Percentiles rank a stretch among this genome's conserved stretches.
Evolutionary conservation across 35 echinoderm and acorn worm genomes (phyloP).

Genomic region (Heliocidaris erythrogramma): DNA sequence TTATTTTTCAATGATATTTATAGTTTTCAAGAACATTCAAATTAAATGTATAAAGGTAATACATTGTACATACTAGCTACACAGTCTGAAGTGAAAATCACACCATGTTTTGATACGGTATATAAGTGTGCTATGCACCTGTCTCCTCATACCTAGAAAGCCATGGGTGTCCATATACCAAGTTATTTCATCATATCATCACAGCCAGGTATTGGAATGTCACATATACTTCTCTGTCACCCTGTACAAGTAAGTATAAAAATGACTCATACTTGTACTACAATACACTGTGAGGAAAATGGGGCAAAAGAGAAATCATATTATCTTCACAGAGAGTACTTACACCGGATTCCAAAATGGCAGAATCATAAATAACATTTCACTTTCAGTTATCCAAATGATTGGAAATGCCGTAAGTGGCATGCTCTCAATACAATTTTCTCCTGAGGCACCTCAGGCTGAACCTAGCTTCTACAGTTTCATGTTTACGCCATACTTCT

Average conservation of each 20-base stretch:
- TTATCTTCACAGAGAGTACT: neutral
- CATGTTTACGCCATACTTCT: neutral
- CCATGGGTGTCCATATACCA: neutral
- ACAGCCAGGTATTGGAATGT: neutral
- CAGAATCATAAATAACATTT: slow-evolving; percentile 3
- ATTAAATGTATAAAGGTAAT: neutral
- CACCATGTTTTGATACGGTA: neutral
- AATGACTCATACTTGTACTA: neutral
- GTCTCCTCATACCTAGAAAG: neutral
- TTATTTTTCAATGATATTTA: too few species aligned
- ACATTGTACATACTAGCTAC: neutral
- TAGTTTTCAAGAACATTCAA: too few species aligned
- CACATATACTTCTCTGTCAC: neutral
- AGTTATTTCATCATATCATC: neutral
- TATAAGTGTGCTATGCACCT: neutral
- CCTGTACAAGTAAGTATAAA: neutral
- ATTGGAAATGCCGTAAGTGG: slow-evolving; percentile 15
- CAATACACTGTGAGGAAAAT: neutral
- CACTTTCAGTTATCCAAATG: slow-evolving; percentile 10
- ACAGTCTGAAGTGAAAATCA: neutral
- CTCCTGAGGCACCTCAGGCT: neutral
- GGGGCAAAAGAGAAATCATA: neutral
- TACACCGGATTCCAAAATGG: neutral
- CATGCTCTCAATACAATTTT: slow-evolving; percentile 1
- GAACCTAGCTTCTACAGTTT: slow-evolving; percentile 16